Base-by-base conservation (phyloP, 2,113 vertebrate species). In the Menura novaehollandiae region DNA sequence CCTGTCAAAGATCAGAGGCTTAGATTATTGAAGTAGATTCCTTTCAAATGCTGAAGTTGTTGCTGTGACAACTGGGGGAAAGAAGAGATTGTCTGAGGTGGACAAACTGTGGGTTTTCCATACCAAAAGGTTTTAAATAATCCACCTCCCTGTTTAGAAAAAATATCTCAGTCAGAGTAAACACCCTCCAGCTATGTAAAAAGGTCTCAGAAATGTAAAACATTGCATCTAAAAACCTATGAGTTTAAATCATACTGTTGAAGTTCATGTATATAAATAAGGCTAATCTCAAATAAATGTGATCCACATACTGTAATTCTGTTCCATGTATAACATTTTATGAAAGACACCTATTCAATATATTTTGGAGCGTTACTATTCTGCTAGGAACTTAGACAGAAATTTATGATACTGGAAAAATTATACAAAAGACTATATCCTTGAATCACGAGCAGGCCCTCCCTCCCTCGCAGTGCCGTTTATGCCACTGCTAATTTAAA, bases 1-100 rank as follows among this genome's bases (percentile, higher is more conserved):
- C 97, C 97, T 95, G 98, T 97, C 95, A 64, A 95, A 98, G 98
- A 98, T 98, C 98, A 98, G 98, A 98, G 97, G 95, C 97, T 91
- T 88, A 89, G 97, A 97, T 98, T 98, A 98, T 98, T 98, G 98
- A 96, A 98, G 97, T 53, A 96, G 97, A 98, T 97, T 97, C 98
- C 95, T 98, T 97, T 93, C 95, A 97, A 98, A 98, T 97, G 96
- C 97, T 97, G 95, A 93, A 96, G 93, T 77, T 94, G 98, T 98
- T 98, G 97, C 98, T 94, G 91, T 96, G 98, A 98, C 98, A 97
- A 98, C 98, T 86, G n/a, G 8, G 24, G 88, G 47, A 81, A 94
- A 89, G 60, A 92, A 64, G 47, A 66, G 89, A 60, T 93, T 91
- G 88, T 75, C 62, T 87, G 92, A 83, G 62, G 71, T 78, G 87